phyloP scores from a whole-genome alignment of 2,797 vertebrate species.

The Phoeniculus purpureus region DNA sequence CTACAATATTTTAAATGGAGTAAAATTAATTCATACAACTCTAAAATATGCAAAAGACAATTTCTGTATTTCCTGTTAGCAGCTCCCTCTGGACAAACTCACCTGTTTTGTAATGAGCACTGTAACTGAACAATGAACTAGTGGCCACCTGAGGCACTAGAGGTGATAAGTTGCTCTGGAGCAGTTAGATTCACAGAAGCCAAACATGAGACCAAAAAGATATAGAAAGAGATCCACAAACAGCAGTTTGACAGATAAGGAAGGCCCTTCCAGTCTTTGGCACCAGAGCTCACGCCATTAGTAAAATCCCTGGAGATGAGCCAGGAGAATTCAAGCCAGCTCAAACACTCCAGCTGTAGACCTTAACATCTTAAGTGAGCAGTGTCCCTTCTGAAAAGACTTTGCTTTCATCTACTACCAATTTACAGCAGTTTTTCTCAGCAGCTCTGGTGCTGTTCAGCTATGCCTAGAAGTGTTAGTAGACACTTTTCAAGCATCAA shows the following conservation, averaged over 20 bases:
- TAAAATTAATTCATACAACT: background rate
- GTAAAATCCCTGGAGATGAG: background rate
- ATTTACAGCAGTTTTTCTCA: background rate
- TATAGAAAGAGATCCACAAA: background rate
- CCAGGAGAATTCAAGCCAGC: background rate
- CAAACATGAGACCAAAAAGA: background rate
- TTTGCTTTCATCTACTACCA: background rate
- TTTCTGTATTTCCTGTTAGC: background rate
- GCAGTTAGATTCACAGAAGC: background rate
- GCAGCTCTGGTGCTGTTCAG: background rate
- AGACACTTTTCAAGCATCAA: background rate
- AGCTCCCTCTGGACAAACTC: background rate
- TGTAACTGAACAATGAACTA: background rate
- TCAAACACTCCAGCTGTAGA: background rate
- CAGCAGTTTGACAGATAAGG: background rate
- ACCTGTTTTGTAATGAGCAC: background rate
- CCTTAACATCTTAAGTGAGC: background rate
- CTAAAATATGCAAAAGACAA: background rate
- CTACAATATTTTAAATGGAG: background rate
- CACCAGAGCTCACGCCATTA: background rate
- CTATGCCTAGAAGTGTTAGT: background rate
- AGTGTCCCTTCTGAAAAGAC: background rate
- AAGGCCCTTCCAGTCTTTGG: background rate
- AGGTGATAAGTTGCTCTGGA: background rate
- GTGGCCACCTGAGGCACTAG: background rate